Percentiles rank a stretch among this genome's conserved stretches.
These are phyloP conservation scores for Bothrops jararaca DNA, from an alignment of 2,113 vertebrate genomes.

Conservation along the genomic window DNA sequence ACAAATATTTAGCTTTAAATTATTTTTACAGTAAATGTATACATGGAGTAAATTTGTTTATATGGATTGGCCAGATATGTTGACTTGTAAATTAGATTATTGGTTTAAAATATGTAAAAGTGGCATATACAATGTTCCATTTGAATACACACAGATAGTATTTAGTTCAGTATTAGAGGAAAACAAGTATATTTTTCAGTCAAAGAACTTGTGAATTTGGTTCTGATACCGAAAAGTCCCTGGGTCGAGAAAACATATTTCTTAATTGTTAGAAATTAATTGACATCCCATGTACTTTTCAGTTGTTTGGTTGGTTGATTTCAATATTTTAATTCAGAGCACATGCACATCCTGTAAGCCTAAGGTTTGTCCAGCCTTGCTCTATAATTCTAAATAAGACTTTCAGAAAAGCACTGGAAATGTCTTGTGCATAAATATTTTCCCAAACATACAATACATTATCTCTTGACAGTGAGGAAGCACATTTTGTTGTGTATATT, in stretches of 20 bases:
- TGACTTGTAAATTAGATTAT: background rate
- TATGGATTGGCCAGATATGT: background rate
- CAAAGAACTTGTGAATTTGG: background rate
- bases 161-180: background rate
- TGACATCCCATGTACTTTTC: background rate
- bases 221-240: background rate
- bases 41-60: too few species aligned
- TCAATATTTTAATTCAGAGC: background rate
- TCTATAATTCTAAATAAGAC: background rate
- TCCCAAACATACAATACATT: background rate
- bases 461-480: background rate
- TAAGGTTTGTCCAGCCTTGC: background rate
- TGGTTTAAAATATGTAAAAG: background rate
- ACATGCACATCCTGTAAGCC: background rate
- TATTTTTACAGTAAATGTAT: background rate
- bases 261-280: background rate
- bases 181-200: background rate
- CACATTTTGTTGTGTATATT: background rate
- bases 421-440: background rate
- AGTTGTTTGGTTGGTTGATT: background rate
- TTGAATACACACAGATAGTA: background rate
- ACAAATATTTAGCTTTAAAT: background rate
- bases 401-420: background rate
- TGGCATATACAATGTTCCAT: background rate
- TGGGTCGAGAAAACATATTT: background rate